Evolutionary conservation across 2,888 invertebrate genomes (phyloP), one percentile per base, ranked within the genome.

Genomic region (Choristoneura rosaceana): DNA sequence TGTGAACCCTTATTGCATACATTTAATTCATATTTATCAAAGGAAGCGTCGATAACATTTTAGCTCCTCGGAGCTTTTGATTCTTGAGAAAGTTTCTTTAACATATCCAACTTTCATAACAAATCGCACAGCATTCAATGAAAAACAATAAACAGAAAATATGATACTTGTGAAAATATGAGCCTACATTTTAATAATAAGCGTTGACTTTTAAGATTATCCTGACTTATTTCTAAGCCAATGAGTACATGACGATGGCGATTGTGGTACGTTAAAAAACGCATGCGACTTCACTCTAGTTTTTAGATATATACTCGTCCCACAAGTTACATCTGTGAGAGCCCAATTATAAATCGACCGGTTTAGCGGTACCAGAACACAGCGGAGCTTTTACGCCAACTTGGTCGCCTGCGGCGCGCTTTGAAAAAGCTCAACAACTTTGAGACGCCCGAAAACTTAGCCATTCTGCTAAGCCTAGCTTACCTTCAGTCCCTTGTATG

Each of bases 401-500:
- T 77, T 77, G 12, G 43, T 12, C 87, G 92, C 74, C 79, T 89
- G 83, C 85, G 77, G 80, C 86, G 92, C 90, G 93, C 93, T 92
- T 91, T 38, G 38, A 38, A 87, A 89, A 93, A 93, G 93, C 93
- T 92, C 89, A 69, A 78, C 83, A 81, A 82, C 82, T 85, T 78
- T 14, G 15, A 34, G 1, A 10, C 2, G n/a, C 4, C 81, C 79
- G 84, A 81, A 38, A 38, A 38, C 38, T 38, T 38, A 81, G 81
- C 78, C 75, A 77, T 74, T 74, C 71, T 75, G 69, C 76, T 81
- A 77, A 76, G 74, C 82, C 81, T 79, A 82, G 88, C 95, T 90
- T 90, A 95, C 95, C 95, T 95, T 95, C 95, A 86, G 95, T 95
- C 82, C 92, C 90, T 78, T 92, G 91, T 82, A 95, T 91, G 83